These are phyloP conservation scores for Anoplolepis gracilipes DNA, from an alignment of 1,140 invertebrate genomes.

Conservation along the genomic window DNA sequence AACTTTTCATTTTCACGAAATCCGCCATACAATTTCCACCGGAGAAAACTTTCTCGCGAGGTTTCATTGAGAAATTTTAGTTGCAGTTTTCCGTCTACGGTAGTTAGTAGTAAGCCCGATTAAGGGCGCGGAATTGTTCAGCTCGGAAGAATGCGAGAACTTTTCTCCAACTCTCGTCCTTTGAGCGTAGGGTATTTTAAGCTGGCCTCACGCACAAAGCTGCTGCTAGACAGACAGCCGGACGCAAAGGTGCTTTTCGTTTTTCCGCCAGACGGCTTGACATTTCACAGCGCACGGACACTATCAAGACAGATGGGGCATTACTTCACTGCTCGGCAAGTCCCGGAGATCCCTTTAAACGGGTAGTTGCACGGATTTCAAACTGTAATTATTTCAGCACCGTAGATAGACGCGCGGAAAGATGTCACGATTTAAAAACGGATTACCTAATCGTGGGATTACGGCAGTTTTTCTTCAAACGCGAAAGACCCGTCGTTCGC, in stretches of 20 bases:
- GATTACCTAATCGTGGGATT: slow-evolving; percentile 39
- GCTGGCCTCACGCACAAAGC: slow-evolving; percentile 45
- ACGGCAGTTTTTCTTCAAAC: slow-evolving; percentile 20
- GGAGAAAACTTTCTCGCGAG: neutral
- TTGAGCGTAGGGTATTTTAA: slow-evolving; percentile 28
- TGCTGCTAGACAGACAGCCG: neutral
- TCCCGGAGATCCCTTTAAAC: neutral
- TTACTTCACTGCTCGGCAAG: neutral
- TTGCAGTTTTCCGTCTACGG: slow-evolving; percentile 5
- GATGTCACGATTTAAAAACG: slow-evolving; percentile 5
- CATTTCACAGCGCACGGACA: slow-evolving; percentile 22
- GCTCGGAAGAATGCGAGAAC: slow-evolving; percentile 40
- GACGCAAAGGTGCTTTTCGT: slow-evolving; percentile 11
- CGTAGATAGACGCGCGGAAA: neutral
- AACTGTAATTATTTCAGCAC: slow-evolving; percentile 30
- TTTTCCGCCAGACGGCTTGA: slow-evolving; percentile 28
- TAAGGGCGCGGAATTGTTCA: slow-evolving; percentile 28
- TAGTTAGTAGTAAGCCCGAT: neutral
- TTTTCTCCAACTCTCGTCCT: slow-evolving; percentile 22
- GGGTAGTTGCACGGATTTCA: slow-evolving; percentile 15
- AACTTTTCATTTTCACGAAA: neutral
- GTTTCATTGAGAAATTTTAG: slow-evolving; percentile 13
- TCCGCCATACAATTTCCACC: slow-evolving; percentile 20
- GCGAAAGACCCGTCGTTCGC: slow-evolving; percentile 13
- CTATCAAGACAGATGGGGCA: slow-evolving; percentile 26